Evolutionary conservation across 2,113 vertebrate genomes (phyloP).

Genomic region (Pardalotus punctatus): DNA sequence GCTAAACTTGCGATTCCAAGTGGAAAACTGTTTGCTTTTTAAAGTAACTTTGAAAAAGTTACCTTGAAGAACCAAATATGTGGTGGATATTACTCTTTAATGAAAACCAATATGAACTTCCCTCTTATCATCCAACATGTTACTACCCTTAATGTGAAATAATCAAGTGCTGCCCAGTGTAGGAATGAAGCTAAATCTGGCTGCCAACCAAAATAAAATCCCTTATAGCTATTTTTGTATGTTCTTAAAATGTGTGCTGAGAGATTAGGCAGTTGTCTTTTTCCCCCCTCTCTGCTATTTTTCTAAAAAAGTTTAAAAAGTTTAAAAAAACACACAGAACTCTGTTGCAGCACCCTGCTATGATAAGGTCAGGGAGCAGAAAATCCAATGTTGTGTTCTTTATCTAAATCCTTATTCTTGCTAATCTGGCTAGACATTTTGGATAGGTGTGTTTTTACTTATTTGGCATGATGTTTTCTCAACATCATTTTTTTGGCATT

Average conservation of each 20-base stretch:
- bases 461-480: not conserved
- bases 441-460: not conserved
- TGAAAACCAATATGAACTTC: constrained; percentile 21
- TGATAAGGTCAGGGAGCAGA: not conserved
- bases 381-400: not conserved
- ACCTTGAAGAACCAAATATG: constrained; percentile 8
- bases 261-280: constrained; percentile 35
- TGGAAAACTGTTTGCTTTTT: constrained; percentile 5
- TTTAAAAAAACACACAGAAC: not conserved
- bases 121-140: not conserved
- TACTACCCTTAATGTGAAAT: constrained; percentile 41
- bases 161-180: not conserved
- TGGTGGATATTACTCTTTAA: constrained; percentile 13
- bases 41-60: constrained; percentile 31
- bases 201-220: constrained; percentile 47
- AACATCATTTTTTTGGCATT: not conserved
- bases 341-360: not conserved
- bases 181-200: constrained; percentile 28
- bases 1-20: not conserved
- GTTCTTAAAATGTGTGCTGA: constrained; percentile 34
- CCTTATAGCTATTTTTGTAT: constrained; percentile 31
- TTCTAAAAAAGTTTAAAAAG: not conserved
- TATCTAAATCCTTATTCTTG: not conserved
- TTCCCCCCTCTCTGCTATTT: not conserved
- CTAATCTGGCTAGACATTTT: not conserved